A percentile compares a stretch with the other conserved stretches of the same genome.
Evolutionary conservation across 1,140 invertebrate genomes (phyloP).

Genomic region (Trinorchestia longiramus): DNA sequence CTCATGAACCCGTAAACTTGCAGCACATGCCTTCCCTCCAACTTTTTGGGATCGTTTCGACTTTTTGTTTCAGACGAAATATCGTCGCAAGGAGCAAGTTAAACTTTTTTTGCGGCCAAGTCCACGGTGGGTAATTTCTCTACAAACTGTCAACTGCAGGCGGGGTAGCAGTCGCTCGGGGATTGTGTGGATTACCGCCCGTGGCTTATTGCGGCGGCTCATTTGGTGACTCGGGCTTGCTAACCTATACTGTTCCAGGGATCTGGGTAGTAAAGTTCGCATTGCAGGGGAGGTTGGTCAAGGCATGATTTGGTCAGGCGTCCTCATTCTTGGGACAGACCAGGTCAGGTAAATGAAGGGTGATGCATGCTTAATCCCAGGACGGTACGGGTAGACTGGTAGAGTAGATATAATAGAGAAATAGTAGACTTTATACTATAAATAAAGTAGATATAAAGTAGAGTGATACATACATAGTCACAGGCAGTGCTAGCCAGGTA

Average conservation of each 20-base stretch:
- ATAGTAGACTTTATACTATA: too few relatives aligned
- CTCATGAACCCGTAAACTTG: neutral
- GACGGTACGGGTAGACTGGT: too few relatives aligned
- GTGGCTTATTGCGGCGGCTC: slow-evolving; percentile 16
- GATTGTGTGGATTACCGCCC: neutral
- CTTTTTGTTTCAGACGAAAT: slow-evolving; percentile 18
- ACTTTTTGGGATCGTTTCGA: neutral
- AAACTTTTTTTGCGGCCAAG: neutral
- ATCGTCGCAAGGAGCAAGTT: slow-evolving; percentile 33
- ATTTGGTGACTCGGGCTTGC: neutral
- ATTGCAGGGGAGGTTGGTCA: neutral
- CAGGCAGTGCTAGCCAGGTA: neutral
- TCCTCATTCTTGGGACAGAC: neutral
- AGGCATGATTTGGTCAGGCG: neutral
- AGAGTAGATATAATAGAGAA: too few relatives aligned
- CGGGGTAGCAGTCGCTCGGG: neutral
- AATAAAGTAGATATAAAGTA: too few relatives aligned
- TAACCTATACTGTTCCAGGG: neutral
- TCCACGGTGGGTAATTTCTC: slow-evolving; percentile 44
- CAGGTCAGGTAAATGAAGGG: neutral
- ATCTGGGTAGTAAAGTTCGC: neutral
- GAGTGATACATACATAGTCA: too few relatives aligned
- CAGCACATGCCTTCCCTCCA: neutral
- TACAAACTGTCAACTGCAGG: slow-evolving; percentile 24
- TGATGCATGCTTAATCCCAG: neutral